Evolutionary conservation across 2,888 invertebrate species (phyloP).

Genomic region (Ophion costatus): DNA sequence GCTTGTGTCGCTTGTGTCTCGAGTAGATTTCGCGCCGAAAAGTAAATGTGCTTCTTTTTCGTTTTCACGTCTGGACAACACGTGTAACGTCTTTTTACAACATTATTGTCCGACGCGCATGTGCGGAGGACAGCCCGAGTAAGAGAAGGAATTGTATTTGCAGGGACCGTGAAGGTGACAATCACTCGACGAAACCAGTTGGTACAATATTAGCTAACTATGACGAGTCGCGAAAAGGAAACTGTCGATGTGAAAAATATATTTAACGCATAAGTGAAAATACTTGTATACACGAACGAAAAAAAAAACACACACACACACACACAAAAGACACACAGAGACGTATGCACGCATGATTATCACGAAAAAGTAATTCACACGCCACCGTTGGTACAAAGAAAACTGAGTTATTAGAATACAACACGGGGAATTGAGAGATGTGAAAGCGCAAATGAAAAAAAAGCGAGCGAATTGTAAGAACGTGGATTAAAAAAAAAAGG

Average conservation of each 20-base stretch:
- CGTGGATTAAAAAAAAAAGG: conserved; percentile 40
- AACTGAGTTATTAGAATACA: conserved; percentile 47
- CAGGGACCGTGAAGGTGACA: conserved; percentile 82
- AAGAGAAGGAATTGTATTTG: conserved; percentile 66
- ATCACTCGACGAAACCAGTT: conserved; percentile 80
- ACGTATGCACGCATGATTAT: conserved; percentile 42
- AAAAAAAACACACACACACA: conserved; percentile 33
- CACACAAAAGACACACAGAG: conserved; percentile 7
- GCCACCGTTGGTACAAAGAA: conserved; percentile 68
- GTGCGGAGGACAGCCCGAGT: not conserved
- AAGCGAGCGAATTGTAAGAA: conserved; percentile 38
- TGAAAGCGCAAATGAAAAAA: conserved; percentile 37
- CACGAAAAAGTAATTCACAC: conserved; percentile 44
- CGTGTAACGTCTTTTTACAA: not conserved
- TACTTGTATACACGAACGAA: conserved; percentile 12
- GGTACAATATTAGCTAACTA: conserved; percentile 77
- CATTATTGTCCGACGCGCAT: not conserved
- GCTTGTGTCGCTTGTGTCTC: conserved; percentile 19
- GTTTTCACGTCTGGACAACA: not conserved
- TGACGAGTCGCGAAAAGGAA: conserved; percentile 18
- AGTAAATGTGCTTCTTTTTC: not conserved
- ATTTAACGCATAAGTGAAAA: conserved; percentile 6
- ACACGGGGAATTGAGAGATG: conserved; percentile 40
- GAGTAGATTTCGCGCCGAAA: conserved; percentile 11
- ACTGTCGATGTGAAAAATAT: not conserved